Evolutionary conservation across 2,888 invertebrate species (phyloP).

Genomic region (Drosophila anceps): DNA sequence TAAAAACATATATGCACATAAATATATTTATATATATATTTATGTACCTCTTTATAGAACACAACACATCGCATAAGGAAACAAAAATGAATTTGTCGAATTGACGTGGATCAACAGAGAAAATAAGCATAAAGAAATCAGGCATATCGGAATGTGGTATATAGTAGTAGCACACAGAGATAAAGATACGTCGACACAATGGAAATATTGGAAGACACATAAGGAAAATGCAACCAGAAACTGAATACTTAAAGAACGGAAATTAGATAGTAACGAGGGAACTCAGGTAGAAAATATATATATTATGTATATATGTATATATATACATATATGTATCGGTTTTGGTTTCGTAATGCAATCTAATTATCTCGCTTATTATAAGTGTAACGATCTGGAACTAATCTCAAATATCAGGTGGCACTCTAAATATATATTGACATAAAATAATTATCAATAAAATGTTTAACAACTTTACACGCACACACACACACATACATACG

Average conservation of each 20-base stretch:
- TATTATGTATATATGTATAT: not conserved
- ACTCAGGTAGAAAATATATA: not conserved
- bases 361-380: not conserved
- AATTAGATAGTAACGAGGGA: not conserved
- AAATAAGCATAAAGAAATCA: not conserved
- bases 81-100: not conserved
- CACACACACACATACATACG: not conserved
- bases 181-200: not conserved
- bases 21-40: not conserved
- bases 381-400: not conserved
- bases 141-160: not conserved
- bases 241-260: not conserved
- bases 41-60: not conserved
- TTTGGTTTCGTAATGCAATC: not conserved
- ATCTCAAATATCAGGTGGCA: not conserved
- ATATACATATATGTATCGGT: not conserved
- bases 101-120: constrained; percentile 6
- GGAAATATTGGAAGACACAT: not conserved
- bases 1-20: not conserved
- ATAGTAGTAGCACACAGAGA: not conserved
- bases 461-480: not conserved
- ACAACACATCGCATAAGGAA: constrained; percentile 9
- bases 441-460: not conserved
- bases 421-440: not conserved
- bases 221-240: not conserved